phyloP scores from a whole-genome alignment of 2,888 invertebrate species.

The Chrysolina haemoptera region DNA sequence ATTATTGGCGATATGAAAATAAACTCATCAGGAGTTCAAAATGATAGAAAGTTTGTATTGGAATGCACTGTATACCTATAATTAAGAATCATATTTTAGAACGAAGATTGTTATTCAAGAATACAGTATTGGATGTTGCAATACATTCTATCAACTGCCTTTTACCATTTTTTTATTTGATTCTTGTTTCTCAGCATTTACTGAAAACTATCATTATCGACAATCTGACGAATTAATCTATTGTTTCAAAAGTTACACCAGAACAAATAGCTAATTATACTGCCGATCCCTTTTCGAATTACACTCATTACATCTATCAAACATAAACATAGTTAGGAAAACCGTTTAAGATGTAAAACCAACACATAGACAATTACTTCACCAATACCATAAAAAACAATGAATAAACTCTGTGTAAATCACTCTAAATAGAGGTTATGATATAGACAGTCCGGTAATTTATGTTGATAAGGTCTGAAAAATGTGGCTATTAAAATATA shows the following conservation, averaged over 20 bases:
- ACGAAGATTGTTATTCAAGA: no score
- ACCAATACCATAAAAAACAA: slow-evolving; percentile 32
- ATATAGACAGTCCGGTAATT: slow-evolving; percentile 43
- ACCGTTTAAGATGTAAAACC: slow-evolving; percentile 34
- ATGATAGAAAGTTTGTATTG: no score
- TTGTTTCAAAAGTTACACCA: slow-evolving; percentile 7
- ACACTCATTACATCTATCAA: slow-evolving; percentile 21
- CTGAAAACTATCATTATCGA: slow-evolving; percentile 5
- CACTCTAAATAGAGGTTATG: slow-evolving; percentile 42
- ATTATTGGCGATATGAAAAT: no score
- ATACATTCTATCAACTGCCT: not conserved
- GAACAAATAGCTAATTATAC: slow-evolving; percentile 13
- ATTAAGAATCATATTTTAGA: no score
- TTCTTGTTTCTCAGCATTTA: not conserved
- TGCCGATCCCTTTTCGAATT: slow-evolving; percentile 10
- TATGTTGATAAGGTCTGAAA: slow-evolving; percentile 53
- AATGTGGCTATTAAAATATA: slow-evolving; percentile 55
- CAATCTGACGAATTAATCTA: slow-evolving; percentile 12
- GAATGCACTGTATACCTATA: no score
- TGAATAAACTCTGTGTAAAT: slow-evolving; percentile 42
- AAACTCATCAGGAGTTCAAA: no score
- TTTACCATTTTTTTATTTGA: not conserved
- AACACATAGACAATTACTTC: slow-evolving; percentile 41
- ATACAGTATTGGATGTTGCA: not conserved
- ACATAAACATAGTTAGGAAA: slow-evolving; percentile 18